A percentile compares a stretch with the other conserved stretches of the same genome.
Conservation (phyloP, 2,888 invertebrate genomes). For the Tanytarsus gracilentus region DNA sequence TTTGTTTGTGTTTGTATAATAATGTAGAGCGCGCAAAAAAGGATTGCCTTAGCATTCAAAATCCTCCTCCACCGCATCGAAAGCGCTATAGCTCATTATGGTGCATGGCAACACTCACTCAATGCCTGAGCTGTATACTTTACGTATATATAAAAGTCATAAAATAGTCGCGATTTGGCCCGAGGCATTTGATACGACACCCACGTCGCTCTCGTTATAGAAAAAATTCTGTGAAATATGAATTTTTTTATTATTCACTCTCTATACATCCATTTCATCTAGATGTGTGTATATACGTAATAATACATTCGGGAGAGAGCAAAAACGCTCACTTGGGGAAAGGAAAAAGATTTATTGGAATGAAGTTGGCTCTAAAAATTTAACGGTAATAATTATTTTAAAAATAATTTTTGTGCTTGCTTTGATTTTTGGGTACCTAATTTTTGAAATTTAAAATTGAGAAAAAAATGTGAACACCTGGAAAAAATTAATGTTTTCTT, state of each 20-base stretch:
- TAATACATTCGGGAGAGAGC: no score
- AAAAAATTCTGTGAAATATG: neutral
- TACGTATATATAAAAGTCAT: neutral
- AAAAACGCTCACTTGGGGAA: no score
- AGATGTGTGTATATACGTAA: neutral
- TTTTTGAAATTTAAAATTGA: no score
- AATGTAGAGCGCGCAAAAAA: neutral
- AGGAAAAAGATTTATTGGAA: no score
- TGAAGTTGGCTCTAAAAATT: no score
- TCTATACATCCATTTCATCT: no score
- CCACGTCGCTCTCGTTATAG: constrained; percentile 2
- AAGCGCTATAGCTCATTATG: constrained; percentile 1
- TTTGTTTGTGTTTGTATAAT: constrained; percentile 12
- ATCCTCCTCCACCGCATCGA: no score
- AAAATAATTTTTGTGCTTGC: no score
- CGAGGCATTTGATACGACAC: neutral
- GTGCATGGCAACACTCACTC: neutral
- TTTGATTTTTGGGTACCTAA: no score
- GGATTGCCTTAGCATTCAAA: constrained; percentile 6
- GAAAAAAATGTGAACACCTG: no score
- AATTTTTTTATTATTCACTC: neutral
- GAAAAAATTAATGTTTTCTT: no score
- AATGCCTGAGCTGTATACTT: neutral
- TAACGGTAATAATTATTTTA: no score
- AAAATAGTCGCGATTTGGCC: constrained; percentile 13